phyloP scores from a whole-genome alignment of 2,888 invertebrate genomes.

The Diarsia dahlii region DNA sequence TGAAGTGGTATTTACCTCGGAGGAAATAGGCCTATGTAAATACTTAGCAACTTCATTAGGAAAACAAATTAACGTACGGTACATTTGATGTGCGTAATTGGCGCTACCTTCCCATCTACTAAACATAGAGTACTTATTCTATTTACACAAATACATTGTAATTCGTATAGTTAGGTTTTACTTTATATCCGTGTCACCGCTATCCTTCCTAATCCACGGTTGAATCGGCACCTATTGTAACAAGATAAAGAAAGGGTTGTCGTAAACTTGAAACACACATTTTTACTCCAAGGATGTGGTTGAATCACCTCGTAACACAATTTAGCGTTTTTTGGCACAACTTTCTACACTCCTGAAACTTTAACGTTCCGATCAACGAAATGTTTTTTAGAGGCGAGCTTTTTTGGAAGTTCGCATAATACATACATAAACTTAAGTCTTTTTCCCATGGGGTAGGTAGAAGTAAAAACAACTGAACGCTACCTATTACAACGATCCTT shows the following conservation, averaged over 20 bases:
- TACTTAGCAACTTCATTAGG: slow-evolving; percentile 70
- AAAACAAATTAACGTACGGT: slow-evolving; percentile 71
- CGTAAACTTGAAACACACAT: slow-evolving; percentile 85
- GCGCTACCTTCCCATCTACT: slow-evolving; percentile 51
- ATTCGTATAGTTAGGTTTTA: slow-evolving; percentile 54
- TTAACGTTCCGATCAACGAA: slow-evolving; percentile 32
- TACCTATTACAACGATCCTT: too few relatives aligned
- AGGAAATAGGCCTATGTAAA: slow-evolving; percentile 63
- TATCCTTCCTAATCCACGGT: slow-evolving; percentile 77
- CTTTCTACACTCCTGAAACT: slow-evolving; percentile 39
- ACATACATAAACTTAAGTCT: too few relatives aligned
- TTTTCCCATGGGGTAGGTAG: too few relatives aligned
- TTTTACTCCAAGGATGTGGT: slow-evolving; percentile 79
- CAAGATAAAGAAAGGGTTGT: slow-evolving; percentile 85
- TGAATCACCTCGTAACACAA: slow-evolving; percentile 71
- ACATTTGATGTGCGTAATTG: slow-evolving; percentile 71
- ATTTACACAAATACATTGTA: slow-evolving; percentile 56
- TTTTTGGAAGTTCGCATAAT: background rate
- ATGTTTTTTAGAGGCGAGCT: slow-evolving; percentile 13
- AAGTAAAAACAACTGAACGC: too few relatives aligned
- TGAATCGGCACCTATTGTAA: slow-evolving; percentile 85
- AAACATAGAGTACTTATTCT: slow-evolving; percentile 48
- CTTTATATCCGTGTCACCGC: slow-evolving; percentile 58
- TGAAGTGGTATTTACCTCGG: slow-evolving; percentile 60
- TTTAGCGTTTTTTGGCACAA: slow-evolving; percentile 65